Evolutionary conservation across 2,888 invertebrate genomes (phyloP).

Genomic region (Graphium colonna): DNA sequence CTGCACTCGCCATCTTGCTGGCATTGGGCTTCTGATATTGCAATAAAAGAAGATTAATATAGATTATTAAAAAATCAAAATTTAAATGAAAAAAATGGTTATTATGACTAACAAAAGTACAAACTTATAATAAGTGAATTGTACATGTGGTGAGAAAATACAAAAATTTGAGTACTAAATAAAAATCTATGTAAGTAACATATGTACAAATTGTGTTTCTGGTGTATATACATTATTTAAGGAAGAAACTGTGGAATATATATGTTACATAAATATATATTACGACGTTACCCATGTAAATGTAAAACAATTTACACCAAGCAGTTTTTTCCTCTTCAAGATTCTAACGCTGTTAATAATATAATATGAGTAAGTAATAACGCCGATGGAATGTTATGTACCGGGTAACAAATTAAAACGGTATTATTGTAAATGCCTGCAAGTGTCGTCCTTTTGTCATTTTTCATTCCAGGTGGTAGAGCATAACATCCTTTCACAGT

Average conservation of each 20-base stretch:
- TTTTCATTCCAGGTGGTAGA: too few species aligned
- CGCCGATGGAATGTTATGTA: neutral
- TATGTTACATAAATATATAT: too few species aligned
- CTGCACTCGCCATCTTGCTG: constrained; percentile 86
- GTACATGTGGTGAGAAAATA: neutral
- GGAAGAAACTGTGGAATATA: too few species aligned
- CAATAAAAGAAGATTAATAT: too few species aligned
- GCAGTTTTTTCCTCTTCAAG: neutral
- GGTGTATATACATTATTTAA: constrained; percentile 10
- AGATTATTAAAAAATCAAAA: too few species aligned
- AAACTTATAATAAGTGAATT: neutral
- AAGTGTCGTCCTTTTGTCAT: too few species aligned
- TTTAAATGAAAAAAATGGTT: too few species aligned
- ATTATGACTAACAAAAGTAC: constrained; percentile 1
- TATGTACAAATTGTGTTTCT: constrained; percentile 11
- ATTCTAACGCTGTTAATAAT: too few species aligned
- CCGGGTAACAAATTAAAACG: too few species aligned
- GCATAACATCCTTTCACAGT: too few species aligned
- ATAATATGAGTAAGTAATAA: neutral
- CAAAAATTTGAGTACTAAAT: neutral
- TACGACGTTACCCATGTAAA: neutral
- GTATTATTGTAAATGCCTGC: too few species aligned
- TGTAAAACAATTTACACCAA: neutral
- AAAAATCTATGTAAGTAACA: neutral
- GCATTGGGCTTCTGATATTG: constrained; percentile 79